Evolutionary conservation across 2,888 invertebrate species (phyloP).

Genomic region (Timema podura): DNA sequence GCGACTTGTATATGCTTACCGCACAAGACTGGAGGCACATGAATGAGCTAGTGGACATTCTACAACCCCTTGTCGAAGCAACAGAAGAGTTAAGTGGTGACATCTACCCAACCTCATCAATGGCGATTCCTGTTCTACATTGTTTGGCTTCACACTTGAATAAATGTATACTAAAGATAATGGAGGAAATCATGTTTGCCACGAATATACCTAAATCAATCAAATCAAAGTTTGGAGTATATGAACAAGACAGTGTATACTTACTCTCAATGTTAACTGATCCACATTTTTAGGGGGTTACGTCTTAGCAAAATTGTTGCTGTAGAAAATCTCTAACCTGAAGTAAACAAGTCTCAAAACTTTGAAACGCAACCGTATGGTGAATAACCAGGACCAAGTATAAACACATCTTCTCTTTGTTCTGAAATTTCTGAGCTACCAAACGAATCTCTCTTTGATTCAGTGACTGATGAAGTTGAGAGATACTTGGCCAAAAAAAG

Average conservation of each 20-base stretch:
- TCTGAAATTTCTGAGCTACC: neutral
- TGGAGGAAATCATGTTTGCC: constrained; percentile 18
- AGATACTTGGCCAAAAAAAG: neutral
- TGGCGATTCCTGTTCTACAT: constrained; percentile 16
- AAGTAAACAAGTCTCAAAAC: neutral
- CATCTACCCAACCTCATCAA: constrained; percentile 14
- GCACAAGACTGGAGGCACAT: constrained; percentile 15
- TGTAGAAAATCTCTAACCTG: neutral
- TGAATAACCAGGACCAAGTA: neutral
- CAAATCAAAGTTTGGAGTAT: constrained; percentile 12
- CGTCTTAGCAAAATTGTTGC: neutral
- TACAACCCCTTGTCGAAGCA: constrained; percentile 18
- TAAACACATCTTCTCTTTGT: neutral
- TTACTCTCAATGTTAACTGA: constrained; percentile 11
- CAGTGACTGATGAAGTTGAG: constrained; percentile 4
- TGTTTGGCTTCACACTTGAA: constrained; percentile 13
- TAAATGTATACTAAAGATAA: constrained; percentile 9
- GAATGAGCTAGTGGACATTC: constrained; percentile 9
- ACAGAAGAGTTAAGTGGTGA: constrained; percentile 20
- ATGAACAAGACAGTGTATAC: constrained; percentile 6
- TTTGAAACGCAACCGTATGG: neutral
- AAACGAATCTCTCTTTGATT: neutral
- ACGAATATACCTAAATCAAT: constrained; percentile 4
- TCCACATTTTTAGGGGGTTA: constrained; percentile 11
- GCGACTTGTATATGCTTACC: constrained; percentile 12